phyloP scores from a whole-genome alignment of 1,140 invertebrate genomes.

The Achroia grisella region DNA sequence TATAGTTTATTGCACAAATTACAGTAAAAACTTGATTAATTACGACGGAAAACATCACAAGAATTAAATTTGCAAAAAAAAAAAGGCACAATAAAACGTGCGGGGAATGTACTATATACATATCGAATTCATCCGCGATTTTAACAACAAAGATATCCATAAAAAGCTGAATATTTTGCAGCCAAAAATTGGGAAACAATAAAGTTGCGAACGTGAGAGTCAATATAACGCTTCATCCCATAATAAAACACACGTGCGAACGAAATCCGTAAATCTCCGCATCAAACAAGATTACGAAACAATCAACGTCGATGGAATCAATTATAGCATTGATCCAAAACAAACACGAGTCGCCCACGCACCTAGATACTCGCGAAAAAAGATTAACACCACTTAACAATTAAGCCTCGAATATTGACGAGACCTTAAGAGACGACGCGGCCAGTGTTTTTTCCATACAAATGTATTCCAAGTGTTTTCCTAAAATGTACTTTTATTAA shows the following conservation, averaged over 20 bases:
- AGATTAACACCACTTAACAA: constrained; percentile 15
- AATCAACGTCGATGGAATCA: constrained; percentile 29
- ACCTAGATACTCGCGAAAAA: constrained; percentile 15
- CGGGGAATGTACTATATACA: no score
- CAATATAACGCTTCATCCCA: not conserved
- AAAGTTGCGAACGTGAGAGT: not conserved
- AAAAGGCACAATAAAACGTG: no score
- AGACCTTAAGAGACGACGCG: constrained; percentile 11
- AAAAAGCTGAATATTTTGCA: no score
- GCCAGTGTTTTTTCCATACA: constrained; percentile 24
- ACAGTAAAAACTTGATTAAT: no score
- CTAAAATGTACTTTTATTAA: no score
- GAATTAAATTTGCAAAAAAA: no score
- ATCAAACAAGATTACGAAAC: constrained; percentile 29
- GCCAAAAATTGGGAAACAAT: no score
- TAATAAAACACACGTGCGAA: not conserved
- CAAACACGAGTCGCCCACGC: constrained; percentile 22
- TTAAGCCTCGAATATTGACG: constrained; percentile 14
- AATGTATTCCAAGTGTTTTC: no score
- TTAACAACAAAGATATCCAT: constrained; percentile 2
- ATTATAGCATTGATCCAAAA: constrained; percentile 35
- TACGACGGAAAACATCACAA: no score
- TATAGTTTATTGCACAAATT: no score
- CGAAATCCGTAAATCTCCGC: constrained; percentile 6
- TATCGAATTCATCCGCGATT: no score